Base-by-base conservation (phyloP, 2,888 invertebrate species). In the Pharmacophagus antenor region DNA sequence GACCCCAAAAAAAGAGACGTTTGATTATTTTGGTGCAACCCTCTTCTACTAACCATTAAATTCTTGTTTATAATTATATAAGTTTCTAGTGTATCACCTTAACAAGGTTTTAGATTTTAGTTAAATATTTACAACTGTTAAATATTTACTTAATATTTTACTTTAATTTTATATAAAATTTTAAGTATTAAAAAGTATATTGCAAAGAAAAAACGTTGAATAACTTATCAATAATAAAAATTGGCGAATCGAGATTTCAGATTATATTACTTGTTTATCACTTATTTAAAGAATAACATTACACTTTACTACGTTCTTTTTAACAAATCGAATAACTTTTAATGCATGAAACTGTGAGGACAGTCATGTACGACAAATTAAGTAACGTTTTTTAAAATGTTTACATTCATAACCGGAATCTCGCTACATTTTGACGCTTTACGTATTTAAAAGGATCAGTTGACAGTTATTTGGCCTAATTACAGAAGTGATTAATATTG, bases 1-100 rank as follows among this genome's bases (percentile, higher is more conserved):
- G 84, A 84, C 88, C 85, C 88, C 82, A 81, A 77, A 82, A n/a
- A n/a, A 78, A 77, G 81, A 84, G 72, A 70, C 69, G 68, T 71
- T 77, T 69, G 74, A 79, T 81, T 84, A 84, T 85, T 85, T 87
- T 83, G 84, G 77, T 77, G 52, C 56, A 62, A 58, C 62, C 63
- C 61, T 64, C 61, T 61, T 41, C 22, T 47, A 53, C 27, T 27
- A 31, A 52, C 51, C 22, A 52, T 42, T 46, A 44, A 25, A 58
- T 48, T 50, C 25, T n/a, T 53, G 61, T 53, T 53, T 61, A 56
- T 53, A 18, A 44, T 37, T 37, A 5, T 37, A 4, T 37, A 37
- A n/a, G 4, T 37, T 37, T 37, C 3, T 8, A n/a, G 37, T n/a
- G 37, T 37, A n/a, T n/a, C n/a, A n/a, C n/a, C n/a, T n/a, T n/a